phyloP scores from a whole-genome alignment of 2,113 vertebrate species.

The Cyrtonyx montezumae region DNA sequence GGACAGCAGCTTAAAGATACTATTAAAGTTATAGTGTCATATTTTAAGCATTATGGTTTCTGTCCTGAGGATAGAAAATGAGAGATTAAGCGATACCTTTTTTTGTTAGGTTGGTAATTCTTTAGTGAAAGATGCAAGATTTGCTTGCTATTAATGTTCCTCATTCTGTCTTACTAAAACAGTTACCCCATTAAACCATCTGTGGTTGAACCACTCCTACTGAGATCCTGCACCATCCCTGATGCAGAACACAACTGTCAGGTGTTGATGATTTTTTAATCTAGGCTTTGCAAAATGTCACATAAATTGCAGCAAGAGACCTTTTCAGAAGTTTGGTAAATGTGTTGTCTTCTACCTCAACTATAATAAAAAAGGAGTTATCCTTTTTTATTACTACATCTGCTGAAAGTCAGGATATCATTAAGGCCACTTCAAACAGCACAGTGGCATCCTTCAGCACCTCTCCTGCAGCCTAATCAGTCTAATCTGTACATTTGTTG shows the following conservation, averaged over 20 bases:
- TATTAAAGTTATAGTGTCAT: not conserved
- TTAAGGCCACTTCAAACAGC: not conserved
- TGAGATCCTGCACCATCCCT: accelerated
- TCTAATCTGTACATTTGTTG: not conserved
- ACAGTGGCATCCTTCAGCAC: not conserved
- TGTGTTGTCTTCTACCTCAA: not conserved
- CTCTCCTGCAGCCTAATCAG: accelerated
- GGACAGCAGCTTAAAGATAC: not conserved
- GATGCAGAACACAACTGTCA: not conserved
- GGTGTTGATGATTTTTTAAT: not conserved
- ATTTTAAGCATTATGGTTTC: not conserved
- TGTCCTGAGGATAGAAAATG: not conserved
- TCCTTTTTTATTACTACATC: not conserved
- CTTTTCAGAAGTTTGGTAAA: not conserved
- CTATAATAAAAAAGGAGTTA: not conserved
- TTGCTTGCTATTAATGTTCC: not conserved
- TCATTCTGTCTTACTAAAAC: not conserved
- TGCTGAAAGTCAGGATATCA: not conserved
- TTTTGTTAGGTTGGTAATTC: not conserved
- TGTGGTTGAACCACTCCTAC: not conserved
- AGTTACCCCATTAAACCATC: not conserved
- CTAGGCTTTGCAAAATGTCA: not conserved
- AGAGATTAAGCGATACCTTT: not conserved
- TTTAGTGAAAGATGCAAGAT: not conserved
- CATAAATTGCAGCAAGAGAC: not conserved